Percentiles rank a stretch among this genome's conserved stretches.
These are phyloP conservation scores for Eurosta solidaginis DNA, from an alignment of 1,140 invertebrate species.

Conservation along the genomic window DNA sequence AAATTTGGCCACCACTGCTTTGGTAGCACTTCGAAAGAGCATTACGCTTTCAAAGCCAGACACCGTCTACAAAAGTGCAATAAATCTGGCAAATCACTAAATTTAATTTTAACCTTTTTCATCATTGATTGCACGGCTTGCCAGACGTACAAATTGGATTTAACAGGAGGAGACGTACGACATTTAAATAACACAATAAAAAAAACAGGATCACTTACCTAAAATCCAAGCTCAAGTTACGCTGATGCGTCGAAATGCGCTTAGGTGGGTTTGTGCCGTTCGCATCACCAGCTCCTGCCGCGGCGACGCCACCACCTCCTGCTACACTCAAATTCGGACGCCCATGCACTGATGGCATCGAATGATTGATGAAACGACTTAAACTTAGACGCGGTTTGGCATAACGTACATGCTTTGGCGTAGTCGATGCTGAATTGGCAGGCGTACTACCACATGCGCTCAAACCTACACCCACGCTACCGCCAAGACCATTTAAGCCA, in stretches of 20 bases:
- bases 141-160: not conserved
- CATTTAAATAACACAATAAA: not conserved
- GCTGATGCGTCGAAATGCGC: constrained; percentile 73
- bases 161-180: not conserved
- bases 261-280: constrained; percentile 60
- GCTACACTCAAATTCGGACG: constrained; percentile 59
- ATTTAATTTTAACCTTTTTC: not conserved
- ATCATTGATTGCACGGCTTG: not conserved
- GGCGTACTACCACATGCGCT: constrained; percentile 34
- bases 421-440: constrained; percentile 50
- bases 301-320: constrained; percentile 34
- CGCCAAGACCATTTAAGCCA: not conserved
- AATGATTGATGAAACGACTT: constrained; percentile 54
- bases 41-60: too few relatives aligned
- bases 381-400: constrained; percentile 55
- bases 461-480: not conserved
- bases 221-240: constrained; percentile 78
- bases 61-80: too few relatives aligned
- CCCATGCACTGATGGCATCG: constrained; percentile 68
- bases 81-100: not conserved
- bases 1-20: too few relatives aligned
- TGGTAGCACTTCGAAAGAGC: too few relatives aligned
- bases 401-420: constrained; percentile 54
- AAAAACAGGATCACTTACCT: constrained; percentile 61
- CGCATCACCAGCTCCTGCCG: constrained; percentile 19